phyloP scores from a whole-genome alignment of 2,113 vertebrate species.

The Anser brachyrhynchus region DNA sequence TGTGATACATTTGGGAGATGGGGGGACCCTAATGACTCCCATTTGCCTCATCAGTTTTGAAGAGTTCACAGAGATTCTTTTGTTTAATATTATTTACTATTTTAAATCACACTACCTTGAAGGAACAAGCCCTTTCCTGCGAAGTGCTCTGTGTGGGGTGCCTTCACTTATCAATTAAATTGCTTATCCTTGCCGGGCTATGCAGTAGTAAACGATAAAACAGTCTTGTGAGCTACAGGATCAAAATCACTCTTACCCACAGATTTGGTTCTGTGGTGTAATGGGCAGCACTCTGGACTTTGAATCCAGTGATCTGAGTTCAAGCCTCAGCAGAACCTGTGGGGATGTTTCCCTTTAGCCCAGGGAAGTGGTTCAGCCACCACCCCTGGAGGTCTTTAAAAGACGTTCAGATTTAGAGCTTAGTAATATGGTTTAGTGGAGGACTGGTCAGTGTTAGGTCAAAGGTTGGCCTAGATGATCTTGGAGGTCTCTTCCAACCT shows the following conservation, averaged over 20 bases:
- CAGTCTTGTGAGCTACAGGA: not conserved
- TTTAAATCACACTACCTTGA: not conserved
- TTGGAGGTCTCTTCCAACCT: too few relatives aligned
- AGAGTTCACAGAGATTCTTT: not conserved
- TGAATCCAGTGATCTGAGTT: not conserved
- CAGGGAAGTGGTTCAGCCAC: too few relatives aligned
- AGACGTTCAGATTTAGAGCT: too few relatives aligned
- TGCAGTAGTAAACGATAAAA: too few relatives aligned
- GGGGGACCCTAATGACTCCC: not conserved
- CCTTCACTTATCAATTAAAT: not conserved
- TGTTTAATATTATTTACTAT: not conserved
- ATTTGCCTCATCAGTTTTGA: not conserved
- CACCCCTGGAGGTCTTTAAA: too few relatives aligned
- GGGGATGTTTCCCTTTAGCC: not conserved
- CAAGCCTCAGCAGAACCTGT: not conserved
- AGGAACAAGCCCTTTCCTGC: not conserved
- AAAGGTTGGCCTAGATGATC: too few relatives aligned
- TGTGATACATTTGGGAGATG: not conserved
- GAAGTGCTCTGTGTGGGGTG: not conserved
- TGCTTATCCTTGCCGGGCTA: not conserved
- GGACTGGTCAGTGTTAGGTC: too few relatives aligned
- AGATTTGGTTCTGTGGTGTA: not conserved
- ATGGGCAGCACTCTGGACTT: not conserved
- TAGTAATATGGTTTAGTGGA: too few relatives aligned
- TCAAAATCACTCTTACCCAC: not conserved